Evolutionary conservation across 2,797 vertebrate genomes (phyloP).

Genomic region (Vultur gryphus): DNA sequence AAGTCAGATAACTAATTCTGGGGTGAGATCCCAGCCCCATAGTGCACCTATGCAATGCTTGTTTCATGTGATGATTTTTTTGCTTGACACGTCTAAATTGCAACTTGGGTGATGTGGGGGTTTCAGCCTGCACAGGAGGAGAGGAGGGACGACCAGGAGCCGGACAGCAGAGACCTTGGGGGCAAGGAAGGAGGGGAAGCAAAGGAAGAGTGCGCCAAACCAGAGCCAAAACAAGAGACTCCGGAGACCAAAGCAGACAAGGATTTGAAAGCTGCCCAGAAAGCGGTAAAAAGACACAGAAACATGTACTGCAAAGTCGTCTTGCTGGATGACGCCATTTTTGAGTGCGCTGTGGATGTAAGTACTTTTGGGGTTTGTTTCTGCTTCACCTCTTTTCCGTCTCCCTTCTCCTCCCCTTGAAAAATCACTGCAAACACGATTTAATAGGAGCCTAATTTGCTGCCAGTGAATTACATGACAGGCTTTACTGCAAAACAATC

Average conservation of each 20-base stretch:
- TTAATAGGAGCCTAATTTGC: neutral
- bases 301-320: conserved; percentile 90
- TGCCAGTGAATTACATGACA: neutral
- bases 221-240: conserved; percentile 67
- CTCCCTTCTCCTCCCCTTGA: neutral
- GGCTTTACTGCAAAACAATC: neutral
- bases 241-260: conserved; percentile 71
- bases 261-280: conserved; percentile 78
- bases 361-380: conserved; percentile 47
- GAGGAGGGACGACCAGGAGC: conserved; percentile 79
- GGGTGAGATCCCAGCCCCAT: neutral
- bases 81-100: neutral
- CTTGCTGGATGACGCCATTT: conserved; percentile 90
- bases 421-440: neutral
- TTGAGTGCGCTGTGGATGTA: conserved; percentile 92
- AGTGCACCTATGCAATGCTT: neutral
- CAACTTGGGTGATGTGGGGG: neutral
- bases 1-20: neutral
- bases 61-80: neutral
- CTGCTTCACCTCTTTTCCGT: neutral
- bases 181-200: conserved; percentile 65
- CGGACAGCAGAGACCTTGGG: conserved; percentile 35
- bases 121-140: conserved; percentile 82
- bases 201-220: conserved; percentile 68
- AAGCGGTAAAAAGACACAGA: conserved; percentile 78